phyloP scores from a whole-genome alignment of 2,113 vertebrate species.

The Cranoglanis bouderius region DNA sequence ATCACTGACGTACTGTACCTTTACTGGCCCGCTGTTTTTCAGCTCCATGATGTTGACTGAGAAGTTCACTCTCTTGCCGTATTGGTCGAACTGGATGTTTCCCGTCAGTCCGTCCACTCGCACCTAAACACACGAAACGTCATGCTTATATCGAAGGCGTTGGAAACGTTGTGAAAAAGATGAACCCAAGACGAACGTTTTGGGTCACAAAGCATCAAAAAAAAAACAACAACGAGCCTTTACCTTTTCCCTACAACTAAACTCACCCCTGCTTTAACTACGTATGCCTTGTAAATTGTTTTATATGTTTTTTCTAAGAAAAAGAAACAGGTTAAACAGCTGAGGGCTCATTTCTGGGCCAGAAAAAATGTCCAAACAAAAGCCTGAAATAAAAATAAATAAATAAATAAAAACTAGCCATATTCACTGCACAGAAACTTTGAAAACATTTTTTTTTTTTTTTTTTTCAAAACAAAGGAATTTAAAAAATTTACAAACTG shows the following conservation, averaged over 20 bases:
- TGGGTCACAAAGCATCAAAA: background rate
- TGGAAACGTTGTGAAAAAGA: background rate
- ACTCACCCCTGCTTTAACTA: background rate
- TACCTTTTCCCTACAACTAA: background rate
- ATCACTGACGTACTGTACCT: constrained; percentile 74
- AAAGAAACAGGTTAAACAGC: background rate
- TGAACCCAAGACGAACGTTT: background rate
- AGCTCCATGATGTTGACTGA: constrained; percentile 96
- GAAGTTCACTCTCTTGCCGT: constrained; percentile 94
- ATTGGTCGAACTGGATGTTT: constrained; percentile 97
- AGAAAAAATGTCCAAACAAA: background rate
- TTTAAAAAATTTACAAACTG: background rate
- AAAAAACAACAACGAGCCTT: background rate
- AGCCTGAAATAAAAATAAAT: background rate
- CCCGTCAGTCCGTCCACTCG: constrained; percentile 92
- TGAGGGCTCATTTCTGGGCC: background rate
- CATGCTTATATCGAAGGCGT: background rate
- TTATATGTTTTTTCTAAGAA: too few relatives aligned
- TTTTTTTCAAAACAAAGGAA: background rate
- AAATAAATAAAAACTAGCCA: background rate
- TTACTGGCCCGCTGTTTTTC: constrained; percentile 91
- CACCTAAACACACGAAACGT: constrained; percentile 72
- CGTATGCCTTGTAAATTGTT: too few relatives aligned
- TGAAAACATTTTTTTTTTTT: background rate
- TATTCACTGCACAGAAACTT: background rate